Conservation (phyloP, 2,113 vertebrate species). For the Tetrax tetrax region DNA sequence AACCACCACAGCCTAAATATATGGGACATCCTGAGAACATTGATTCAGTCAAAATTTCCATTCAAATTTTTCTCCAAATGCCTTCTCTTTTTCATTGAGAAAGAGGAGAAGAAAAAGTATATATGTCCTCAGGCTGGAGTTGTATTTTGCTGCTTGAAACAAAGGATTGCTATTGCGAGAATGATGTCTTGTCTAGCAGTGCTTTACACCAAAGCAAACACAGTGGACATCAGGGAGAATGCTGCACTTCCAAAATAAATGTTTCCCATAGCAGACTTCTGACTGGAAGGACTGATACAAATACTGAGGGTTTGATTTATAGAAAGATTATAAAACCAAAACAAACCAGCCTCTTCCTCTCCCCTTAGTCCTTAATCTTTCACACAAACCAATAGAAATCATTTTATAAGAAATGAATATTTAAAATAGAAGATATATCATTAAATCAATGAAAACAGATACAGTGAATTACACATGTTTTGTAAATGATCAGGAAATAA, state of each 20-base stretch:
- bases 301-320: not conserved
- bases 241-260: not conserved
- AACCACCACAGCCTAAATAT: not conserved
- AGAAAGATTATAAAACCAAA: not conserved
- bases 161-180: not conserved
- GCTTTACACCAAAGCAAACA: not conserved
- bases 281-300: not conserved
- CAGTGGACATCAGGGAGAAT: not conserved
- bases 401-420: not conserved
- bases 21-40: not conserved
- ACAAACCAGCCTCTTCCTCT: not conserved
- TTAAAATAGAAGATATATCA: not conserved
- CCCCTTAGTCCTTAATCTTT: not conserved
- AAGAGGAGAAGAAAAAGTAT: not conserved
- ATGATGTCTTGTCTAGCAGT: not conserved
- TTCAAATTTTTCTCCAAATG: not conserved
- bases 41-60: not conserved
- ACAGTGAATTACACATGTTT: not conserved
- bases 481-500: not conserved
- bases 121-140: not conserved
- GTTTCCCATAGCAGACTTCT: not conserved
- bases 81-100: not conserved
- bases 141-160: not conserved
- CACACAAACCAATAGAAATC: not conserved
- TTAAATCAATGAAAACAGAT: not conserved